phyloP scores from a whole-genome alignment of 2,113 vertebrate species.

The Channa argus region DNA sequence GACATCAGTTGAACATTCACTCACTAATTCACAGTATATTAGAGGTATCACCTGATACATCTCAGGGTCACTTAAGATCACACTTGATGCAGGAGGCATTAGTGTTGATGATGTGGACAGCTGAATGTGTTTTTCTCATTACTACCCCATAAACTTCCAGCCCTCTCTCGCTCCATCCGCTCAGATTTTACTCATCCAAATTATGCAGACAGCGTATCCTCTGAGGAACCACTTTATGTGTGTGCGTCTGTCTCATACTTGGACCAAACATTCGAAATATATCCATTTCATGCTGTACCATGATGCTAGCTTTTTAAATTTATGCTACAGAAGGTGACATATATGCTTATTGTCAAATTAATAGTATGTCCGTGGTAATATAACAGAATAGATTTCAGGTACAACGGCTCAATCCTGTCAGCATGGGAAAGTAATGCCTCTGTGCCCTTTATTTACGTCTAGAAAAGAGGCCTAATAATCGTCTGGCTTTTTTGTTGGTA shows the following conservation, averaged over 20 bases:
- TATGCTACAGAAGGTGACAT: background rate
- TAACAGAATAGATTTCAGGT: conserved; percentile 9
- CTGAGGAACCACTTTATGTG: conserved; percentile 30
- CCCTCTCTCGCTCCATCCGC: conserved; percentile 7
- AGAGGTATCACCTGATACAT: background rate
- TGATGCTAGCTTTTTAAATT: background rate
- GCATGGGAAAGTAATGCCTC: conserved; percentile 55
- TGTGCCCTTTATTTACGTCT: conserved; percentile 53
- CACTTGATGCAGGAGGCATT: conserved; percentile 14
- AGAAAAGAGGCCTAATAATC: conserved; percentile 46
- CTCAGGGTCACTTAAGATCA: conserved; percentile 26
- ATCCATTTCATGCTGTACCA: background rate
- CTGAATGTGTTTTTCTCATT: conserved; percentile 65
- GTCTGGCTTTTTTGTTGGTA: conserved; percentile 53
- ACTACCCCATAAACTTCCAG: conserved; percentile 26
- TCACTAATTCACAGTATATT: background rate
- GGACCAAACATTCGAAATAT: conserved; percentile 8
- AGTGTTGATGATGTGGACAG: conserved; percentile 28
- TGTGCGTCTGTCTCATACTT: conserved; percentile 46
- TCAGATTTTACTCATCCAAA: conserved; percentile 57
- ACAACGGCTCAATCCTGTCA: conserved; percentile 19
- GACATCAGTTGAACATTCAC: background rate
- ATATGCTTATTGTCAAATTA: background rate
- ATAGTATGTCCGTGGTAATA: conserved; percentile 3
- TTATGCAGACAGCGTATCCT: conserved; percentile 71